A percentile compares a stretch with the other conserved stretches of the same genome.
Evolutionary conservation across 2,113 vertebrate species (phyloP).

Genomic region (Delphinapterus leucas): DNA sequence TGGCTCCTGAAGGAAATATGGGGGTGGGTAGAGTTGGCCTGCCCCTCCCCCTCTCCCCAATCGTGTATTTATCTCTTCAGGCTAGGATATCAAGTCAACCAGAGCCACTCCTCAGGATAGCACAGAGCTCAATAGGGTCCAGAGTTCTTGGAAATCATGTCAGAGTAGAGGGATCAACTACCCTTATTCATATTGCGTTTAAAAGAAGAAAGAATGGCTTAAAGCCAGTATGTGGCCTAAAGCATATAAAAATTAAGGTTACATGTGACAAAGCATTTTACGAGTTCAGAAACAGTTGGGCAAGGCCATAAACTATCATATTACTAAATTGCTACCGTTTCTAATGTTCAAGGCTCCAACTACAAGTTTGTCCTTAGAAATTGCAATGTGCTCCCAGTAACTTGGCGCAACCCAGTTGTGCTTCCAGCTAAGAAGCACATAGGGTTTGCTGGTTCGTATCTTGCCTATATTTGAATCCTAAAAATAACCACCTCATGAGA

Average conservation of each 20-base stretch:
- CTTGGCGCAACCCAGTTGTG: not conserved
- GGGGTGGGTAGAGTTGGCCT: not conserved
- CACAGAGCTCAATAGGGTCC: not conserved
- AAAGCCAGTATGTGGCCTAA: not conserved
- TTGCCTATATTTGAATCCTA: conserved; percentile 55
- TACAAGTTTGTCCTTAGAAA: conserved; percentile 17
- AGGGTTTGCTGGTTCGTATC: conserved; percentile 32
- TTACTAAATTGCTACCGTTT: conserved; percentile 20
- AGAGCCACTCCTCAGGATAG: not conserved
- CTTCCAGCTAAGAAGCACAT: not conserved
- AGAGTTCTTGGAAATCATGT: not conserved
- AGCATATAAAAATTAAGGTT: not conserved
- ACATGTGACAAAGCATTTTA: not conserved
- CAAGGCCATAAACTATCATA: conserved; percentile 3
- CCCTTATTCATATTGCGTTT: not conserved
- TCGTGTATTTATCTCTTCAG: not conserved
- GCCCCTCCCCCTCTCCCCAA: not conserved
- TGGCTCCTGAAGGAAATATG: not conserved
- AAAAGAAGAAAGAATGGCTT: conserved; percentile 33
- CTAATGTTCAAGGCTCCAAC: not conserved
- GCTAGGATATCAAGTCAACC: not conserved
- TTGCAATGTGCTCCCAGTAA: not conserved
- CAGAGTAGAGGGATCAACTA: not conserved
- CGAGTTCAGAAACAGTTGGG: not conserved
- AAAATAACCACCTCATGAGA: conserved; percentile 49